A percentile compares a stretch with the other conserved stretches of the same genome.
phyloP scores from a whole-genome alignment of 2,797 vertebrate species.

The Cuniculus paca region DNA sequence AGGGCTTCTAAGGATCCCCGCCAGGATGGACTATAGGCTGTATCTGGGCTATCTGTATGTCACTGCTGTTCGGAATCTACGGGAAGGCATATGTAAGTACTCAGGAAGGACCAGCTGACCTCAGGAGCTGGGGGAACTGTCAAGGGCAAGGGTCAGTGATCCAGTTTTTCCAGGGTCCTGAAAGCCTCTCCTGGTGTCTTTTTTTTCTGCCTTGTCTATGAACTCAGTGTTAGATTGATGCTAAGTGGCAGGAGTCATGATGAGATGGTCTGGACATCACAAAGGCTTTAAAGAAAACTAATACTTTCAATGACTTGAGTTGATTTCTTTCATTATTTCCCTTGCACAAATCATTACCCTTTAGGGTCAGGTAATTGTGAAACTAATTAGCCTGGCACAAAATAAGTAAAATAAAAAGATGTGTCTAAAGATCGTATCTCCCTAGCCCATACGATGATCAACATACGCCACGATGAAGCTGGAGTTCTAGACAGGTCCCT shows the following conservation, averaged over 20 bases:
- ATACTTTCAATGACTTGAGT: slow-evolving; percentile 34
- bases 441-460: neutral
- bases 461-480: neutral
- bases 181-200: neutral
- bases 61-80: slow-evolving; percentile 88
- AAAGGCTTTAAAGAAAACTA: slow-evolving; percentile 23
- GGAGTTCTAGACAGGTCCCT: neutral
- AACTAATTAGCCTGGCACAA: neutral
- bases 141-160: neutral
- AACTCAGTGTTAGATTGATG: neutral
- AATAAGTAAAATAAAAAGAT: slow-evolving; percentile 19
- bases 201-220: neutral
- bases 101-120: neutral
- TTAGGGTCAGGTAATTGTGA: neutral
- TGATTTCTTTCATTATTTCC: neutral
- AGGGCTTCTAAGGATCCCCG: slow-evolving; percentile 88
- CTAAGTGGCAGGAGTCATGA: neutral
- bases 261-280: neutral
- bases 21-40: slow-evolving; percentile 89
- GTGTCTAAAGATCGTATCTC: neutral
- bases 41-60: slow-evolving; percentile 92
- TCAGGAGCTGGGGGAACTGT: neutral
- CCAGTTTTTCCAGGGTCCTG: neutral
- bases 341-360: neutral
- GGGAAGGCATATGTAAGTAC: slow-evolving; percentile 88